phyloP scores from a whole-genome alignment of 2,888 invertebrate genomes.

The Oscheius sp. region DNA sequence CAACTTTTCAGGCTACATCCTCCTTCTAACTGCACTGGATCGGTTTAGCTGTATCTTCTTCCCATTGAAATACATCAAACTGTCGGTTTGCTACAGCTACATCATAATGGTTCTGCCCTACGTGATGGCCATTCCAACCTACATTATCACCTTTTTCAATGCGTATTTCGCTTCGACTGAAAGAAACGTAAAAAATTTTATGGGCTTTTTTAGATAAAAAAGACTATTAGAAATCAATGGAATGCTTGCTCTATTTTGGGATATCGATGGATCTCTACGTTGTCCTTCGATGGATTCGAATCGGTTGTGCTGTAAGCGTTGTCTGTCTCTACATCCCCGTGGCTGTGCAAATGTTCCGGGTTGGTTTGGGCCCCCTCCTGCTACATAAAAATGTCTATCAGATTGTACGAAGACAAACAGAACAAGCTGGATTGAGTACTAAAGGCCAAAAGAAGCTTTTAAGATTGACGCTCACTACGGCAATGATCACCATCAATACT shows the following conservation, averaged over 20 bases:
- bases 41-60: slow-evolving; percentile 52
- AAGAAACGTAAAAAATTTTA: slow-evolving; percentile 6
- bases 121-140: slow-evolving; percentile 35
- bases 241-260: slow-evolving; percentile 45
- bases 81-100: slow-evolving; percentile 41
- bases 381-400: not conserved
- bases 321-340: slow-evolving; percentile 46
- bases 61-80: slow-evolving; percentile 45
- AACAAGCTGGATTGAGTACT: slow-evolving; percentile 1
- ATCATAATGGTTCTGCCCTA: slow-evolving; percentile 41
- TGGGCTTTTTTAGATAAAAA: not conserved
- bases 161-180: not conserved
- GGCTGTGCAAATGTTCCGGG: slow-evolving; percentile 42
- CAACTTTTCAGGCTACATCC: slow-evolving; percentile 20
- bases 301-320: slow-evolving; percentile 35
- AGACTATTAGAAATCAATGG: slow-evolving; percentile 39
- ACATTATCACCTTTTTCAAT: slow-evolving; percentile 34
- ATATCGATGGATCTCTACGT: slow-evolving; percentile 32
- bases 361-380: not conserved
- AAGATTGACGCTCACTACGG: slow-evolving; percentile 44
- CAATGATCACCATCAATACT: slow-evolving; percentile 47
- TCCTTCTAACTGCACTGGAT: slow-evolving; percentile 41
- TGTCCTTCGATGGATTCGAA: slow-evolving; percentile 37
- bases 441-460: slow-evolving; percentile 31
- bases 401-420: slow-evolving; percentile 8